Percentiles rank a stretch among this genome's conserved stretches.
phyloP scores from a whole-genome alignment of 2,113 vertebrate species.

The Phrynosoma blainvillii region DNA sequence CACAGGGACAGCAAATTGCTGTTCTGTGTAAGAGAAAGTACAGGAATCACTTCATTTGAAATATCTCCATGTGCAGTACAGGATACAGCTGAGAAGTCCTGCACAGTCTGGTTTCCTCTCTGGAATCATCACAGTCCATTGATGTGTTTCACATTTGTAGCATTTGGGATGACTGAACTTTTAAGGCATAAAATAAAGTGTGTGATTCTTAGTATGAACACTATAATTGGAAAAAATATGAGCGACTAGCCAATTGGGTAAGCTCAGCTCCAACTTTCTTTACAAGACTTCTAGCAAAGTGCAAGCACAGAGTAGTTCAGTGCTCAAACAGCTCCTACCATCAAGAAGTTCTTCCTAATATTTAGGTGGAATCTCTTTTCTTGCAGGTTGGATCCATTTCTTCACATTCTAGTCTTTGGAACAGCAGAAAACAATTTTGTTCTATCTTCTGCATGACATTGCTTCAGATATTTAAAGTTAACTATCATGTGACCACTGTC shows the following conservation, averaged over 20 bases:
- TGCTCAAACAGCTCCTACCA: no score
- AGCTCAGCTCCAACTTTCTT: not conserved
- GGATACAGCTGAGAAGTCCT: not conserved
- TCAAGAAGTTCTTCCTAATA: no score
- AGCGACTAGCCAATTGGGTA: not conserved
- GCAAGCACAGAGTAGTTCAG: not conserved
- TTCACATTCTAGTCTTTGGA: no score
- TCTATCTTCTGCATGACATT: no score
- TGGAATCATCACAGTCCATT: not conserved
- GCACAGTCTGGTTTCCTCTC: not conserved
- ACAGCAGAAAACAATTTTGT: no score
- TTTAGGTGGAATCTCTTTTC: no score
- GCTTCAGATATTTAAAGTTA: no score
- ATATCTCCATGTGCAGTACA: not conserved
- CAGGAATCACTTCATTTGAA: not conserved
- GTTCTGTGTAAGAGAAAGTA: not conserved
- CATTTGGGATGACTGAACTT: not conserved
- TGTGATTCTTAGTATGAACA: not conserved
- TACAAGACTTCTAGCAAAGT: not conserved
- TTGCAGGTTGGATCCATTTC: no score
- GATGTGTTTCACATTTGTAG: not conserved
- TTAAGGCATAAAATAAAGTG: not conserved
- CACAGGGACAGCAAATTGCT: no score
- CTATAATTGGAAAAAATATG: not conserved
- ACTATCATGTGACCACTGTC: no score